phyloP scores from a whole-genome alignment of 2,113 vertebrate species.

The Percopsis transmontana region DNA sequence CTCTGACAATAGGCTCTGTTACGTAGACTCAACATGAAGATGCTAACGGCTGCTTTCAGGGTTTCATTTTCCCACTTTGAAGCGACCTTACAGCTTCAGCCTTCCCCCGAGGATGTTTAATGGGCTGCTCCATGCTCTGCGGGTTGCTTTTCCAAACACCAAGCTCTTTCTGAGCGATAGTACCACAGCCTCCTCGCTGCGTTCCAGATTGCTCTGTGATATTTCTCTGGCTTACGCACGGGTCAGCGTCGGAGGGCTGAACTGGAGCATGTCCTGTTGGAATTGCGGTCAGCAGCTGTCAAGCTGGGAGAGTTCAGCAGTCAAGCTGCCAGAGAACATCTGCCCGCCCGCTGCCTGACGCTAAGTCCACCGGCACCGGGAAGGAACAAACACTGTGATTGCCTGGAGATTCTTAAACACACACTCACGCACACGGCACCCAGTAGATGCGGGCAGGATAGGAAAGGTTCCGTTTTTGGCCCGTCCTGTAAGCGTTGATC shows the following conservation, averaged over 20 bases:
- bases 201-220: conserved; percentile 39
- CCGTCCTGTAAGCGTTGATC: no score
- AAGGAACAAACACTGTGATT: conserved; percentile 9
- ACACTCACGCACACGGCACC: not conserved
- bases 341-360: conserved; percentile 44
- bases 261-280: conserved; percentile 68
- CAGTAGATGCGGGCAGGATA: no score
- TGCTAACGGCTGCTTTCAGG: no score
- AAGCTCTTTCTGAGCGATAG: conserved; percentile 27
- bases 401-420: conserved; percentile 43
- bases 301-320: conserved; percentile 53
- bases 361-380: conserved; percentile 45
- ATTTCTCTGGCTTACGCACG: conserved; percentile 67
- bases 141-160: no score
- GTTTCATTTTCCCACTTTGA: no score
- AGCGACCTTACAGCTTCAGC: no score
- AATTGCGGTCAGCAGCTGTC: conserved; percentile 77
- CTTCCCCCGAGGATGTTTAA: no score
- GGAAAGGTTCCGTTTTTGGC: no score
- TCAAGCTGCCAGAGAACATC: conserved; percentile 66
- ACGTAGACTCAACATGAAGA: no score
- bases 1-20: no score
- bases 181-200: conserved; percentile 7
- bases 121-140: no score
- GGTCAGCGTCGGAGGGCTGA: conserved; percentile 56